These are phyloP conservation scores for Rostratula benghalensis DNA, from an alignment of 2,113 vertebrate genomes.

Conservation along the genomic window DNA sequence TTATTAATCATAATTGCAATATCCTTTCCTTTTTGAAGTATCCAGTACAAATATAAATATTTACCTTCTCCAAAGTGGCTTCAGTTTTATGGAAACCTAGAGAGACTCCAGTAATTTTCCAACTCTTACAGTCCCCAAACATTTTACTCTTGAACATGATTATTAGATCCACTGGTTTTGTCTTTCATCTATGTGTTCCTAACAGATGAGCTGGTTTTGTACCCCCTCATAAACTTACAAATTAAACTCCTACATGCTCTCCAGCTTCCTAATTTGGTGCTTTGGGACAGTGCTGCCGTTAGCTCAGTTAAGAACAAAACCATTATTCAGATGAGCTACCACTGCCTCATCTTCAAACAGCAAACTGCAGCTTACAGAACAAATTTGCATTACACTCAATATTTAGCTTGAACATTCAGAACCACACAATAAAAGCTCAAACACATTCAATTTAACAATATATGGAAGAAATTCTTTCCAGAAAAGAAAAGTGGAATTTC, in stretches of 20 bases:
- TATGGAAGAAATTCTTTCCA: slow-evolving; percentile 6
- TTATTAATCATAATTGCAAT: not conserved
- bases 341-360: not conserved
- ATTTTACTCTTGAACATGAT: not conserved
- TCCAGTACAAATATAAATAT: not conserved
- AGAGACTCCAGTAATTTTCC: slow-evolving; percentile 27
- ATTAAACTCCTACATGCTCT: slow-evolving; percentile 66
- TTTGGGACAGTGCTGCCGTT: slow-evolving; percentile 42
- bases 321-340: slow-evolving; percentile 16
- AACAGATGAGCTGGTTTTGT: slow-evolving; percentile 62
- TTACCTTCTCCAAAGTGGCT: not conserved
- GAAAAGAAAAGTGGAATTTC: not conserved
- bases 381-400: not conserved
- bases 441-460: not conserved
- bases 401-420: slow-evolving; percentile 21
- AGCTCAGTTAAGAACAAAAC: slow-evolving; percentile 45
- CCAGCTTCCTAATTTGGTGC: slow-evolving; percentile 60
- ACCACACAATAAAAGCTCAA: not conserved
- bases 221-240: slow-evolving; percentile 67
- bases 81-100: not conserved
- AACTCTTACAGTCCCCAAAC: slow-evolving; percentile 35
- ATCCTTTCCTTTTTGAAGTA: not conserved
- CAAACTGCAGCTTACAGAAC: slow-evolving; percentile 30
- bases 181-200: slow-evolving; percentile 52
- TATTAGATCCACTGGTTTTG: slow-evolving; percentile 58